A percentile compares a stretch with the other conserved stretches of the same genome.
Conservation (phyloP, 1,140 invertebrate species). For the Metaphire vulgaris region DNA sequence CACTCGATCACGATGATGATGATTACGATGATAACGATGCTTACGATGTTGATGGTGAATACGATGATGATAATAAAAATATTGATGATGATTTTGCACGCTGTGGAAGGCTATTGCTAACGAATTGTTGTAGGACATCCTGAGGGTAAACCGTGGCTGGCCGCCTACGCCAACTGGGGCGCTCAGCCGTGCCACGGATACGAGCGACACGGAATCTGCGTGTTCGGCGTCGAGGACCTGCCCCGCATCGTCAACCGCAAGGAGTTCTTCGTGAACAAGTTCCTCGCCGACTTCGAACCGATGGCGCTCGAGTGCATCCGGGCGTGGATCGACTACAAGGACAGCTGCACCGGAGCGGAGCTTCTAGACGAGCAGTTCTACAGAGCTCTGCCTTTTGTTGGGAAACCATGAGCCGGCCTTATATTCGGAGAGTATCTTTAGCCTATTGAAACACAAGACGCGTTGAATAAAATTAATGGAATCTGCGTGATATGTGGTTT, state of each 20-base stretch:
- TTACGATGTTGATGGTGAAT: neutral
- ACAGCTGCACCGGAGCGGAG: conserved; percentile 8
- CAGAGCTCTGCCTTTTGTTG: conserved; percentile 34
- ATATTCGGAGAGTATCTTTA: no score
- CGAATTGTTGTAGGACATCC: conserved; percentile 34
- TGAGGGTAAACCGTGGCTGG: conserved; percentile 39
- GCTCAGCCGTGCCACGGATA: conserved; percentile 35
- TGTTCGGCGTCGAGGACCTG: conserved; percentile 43
- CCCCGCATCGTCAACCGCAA: conserved; percentile 33
- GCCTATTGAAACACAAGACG: neutral
- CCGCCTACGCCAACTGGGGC: conserved; percentile 37
- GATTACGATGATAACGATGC: neutral
- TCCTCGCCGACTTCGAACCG: conserved; percentile 41
- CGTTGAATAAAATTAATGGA: neutral
- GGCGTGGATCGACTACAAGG: conserved; percentile 38
- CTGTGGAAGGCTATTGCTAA: neutral
- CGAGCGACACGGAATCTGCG: conserved; percentile 38
- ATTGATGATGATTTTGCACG: neutral
- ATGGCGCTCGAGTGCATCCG: conserved; percentile 43
- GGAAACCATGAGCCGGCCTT: no score
- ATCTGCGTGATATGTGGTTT: neutral
- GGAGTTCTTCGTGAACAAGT: conserved; percentile 49
- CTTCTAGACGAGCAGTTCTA: conserved; percentile 35
- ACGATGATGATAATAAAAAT: neutral
- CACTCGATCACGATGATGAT: neutral